These are phyloP conservation scores for Vanacampus margaritifer DNA, from an alignment of 2,113 vertebrate genomes.

Conservation along the genomic window DNA sequence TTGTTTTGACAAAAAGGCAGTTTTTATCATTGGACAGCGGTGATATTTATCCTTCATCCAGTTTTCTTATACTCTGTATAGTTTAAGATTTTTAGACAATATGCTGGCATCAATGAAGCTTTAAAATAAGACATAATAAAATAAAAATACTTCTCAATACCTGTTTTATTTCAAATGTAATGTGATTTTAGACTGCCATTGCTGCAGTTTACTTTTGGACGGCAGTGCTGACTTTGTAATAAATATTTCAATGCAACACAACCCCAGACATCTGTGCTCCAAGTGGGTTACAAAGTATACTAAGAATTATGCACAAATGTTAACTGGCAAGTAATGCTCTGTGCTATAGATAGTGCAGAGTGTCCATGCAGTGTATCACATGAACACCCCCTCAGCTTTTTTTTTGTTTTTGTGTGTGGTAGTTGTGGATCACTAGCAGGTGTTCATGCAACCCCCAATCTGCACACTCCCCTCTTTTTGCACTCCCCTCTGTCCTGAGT, in stretches of 20 bases:
- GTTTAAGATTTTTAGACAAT: background rate
- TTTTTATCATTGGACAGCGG: background rate
- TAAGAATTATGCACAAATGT: conserved; percentile 16
- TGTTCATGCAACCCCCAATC: conserved; percentile 19
- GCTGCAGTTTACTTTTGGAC: background rate
- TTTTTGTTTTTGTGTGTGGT: conserved; percentile 19
- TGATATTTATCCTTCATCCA: background rate
- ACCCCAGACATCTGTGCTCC: conserved; percentile 27
- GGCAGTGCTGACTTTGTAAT: background rate
- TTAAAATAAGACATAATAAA: background rate
- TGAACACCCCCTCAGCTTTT: conserved; percentile 21
- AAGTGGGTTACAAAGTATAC: conserved; percentile 25
- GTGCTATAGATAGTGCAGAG: conserved; percentile 4
- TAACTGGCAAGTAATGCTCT: background rate
- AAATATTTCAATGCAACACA: conserved; percentile 8
- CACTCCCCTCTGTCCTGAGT: conserved; percentile 20
- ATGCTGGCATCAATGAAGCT: background rate
- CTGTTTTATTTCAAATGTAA: background rate
- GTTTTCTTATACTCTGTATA: background rate
- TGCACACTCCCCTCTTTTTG: background rate
- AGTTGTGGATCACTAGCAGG: conserved; percentile 21
- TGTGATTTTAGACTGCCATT: background rate
- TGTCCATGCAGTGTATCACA: conserved; percentile 5
- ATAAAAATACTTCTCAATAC: background rate
- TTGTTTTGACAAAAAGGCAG: no score